These are phyloP conservation scores for Anguilla rostrata DNA, from an alignment of 2,113 vertebrate genomes.

Conservation along the genomic window DNA sequence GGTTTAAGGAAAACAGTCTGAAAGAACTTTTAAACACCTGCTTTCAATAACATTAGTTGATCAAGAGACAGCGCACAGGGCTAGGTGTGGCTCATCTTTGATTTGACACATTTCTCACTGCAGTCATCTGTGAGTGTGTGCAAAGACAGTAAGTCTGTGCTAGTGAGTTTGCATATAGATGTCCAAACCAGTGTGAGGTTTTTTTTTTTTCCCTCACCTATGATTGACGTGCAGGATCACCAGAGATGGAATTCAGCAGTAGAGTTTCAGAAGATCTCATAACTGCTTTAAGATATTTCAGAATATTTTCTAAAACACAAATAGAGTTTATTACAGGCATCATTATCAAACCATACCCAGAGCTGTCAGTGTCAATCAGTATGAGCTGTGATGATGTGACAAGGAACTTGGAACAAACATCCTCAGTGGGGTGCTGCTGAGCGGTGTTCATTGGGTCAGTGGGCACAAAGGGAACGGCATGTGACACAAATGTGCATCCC, in stretches of 20 bases:
- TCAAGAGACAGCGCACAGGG: no score
- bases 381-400: background rate
- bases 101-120: background rate
- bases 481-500: background rate
- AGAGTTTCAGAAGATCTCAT: background rate
- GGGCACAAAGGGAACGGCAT: no score
- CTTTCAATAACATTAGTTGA: no score
- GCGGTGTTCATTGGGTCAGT: background rate
- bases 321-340: background rate
- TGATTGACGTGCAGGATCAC: no score
- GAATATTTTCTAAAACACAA: slow-evolving; percentile 8
- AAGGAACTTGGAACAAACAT: background rate
- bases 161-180: background rate
- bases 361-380: background rate
- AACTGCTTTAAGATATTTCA: background rate
- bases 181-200: no score
- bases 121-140: background rate
- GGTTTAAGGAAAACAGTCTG: no score
- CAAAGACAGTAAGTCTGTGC: background rate
- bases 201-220: no score
- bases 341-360: background rate
- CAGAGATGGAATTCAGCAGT: background rate
- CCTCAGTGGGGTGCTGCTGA: background rate
- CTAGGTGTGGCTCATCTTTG: background rate
- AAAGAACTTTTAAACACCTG: no score